Percentiles rank a stretch among this genome's conserved stretches.
These are phyloP conservation scores for Acromyrmex heyeri DNA, from an alignment of 1,140 invertebrate species.

Conservation along the genomic window DNA sequence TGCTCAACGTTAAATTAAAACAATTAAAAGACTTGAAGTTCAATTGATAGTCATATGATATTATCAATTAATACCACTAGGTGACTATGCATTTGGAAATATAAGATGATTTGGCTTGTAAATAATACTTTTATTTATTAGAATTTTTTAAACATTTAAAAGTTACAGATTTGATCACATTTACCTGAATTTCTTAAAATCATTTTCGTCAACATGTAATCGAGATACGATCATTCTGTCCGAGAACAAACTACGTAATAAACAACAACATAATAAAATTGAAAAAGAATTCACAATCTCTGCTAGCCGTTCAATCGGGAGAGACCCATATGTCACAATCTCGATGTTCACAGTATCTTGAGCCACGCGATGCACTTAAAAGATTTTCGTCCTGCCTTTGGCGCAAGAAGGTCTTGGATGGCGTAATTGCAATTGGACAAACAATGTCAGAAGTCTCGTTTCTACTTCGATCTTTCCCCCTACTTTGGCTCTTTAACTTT, in stretches of 20 bases:
- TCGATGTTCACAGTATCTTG: neutral
- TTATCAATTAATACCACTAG: no score
- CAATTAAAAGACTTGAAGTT: neutral
- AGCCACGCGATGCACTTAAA: conserved; percentile 45
- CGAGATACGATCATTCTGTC: conserved; percentile 18
- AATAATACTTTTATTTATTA: neutral
- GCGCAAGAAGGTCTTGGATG: conserved; percentile 41
- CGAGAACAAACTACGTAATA: neutral
- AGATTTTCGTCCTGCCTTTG: conserved; percentile 62
- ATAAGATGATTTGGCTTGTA: neutral
- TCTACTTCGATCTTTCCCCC: neutral
- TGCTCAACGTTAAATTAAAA: neutral
- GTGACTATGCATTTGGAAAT: neutral
- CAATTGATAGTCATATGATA: neutral
- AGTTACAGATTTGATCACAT: neutral
- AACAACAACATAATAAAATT: neutral
- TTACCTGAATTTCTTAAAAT: neutral
- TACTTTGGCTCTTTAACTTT: neutral
- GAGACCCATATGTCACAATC: conserved; percentile 24
- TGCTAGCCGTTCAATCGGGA: neutral
- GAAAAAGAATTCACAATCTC: conserved; percentile 12
- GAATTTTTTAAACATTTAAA: neutral
- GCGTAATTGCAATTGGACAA: conserved; percentile 72
- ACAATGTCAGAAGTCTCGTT: conserved; percentile 59
- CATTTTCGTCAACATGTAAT: neutral